phyloP scores from a whole-genome alignment of 64 coral and sea anemone species.

The Montipora efflorescens region DNA sequence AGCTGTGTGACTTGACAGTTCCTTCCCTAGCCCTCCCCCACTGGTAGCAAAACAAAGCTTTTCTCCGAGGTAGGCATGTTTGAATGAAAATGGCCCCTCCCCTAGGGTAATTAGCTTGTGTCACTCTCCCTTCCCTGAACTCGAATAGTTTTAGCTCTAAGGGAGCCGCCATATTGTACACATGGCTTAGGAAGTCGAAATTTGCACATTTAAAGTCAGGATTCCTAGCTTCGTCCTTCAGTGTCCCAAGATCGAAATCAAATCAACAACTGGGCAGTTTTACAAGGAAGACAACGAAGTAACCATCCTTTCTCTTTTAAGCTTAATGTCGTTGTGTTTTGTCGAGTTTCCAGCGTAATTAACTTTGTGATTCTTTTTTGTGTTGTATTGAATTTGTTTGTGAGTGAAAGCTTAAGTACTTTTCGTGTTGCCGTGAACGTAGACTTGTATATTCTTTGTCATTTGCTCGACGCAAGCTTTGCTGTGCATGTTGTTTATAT shows the following conservation, averaged over 20 bases:
- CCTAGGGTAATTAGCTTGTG: not conserved
- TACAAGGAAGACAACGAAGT: conserved; percentile 26
- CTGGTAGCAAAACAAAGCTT: too few relatives aligned
- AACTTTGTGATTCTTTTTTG: not conserved
- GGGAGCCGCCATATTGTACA: conserved; percentile 18
- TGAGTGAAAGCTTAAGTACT: not conserved
- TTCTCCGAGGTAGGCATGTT: too few relatives aligned
- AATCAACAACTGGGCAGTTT: not conserved
- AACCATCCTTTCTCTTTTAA: not conserved
- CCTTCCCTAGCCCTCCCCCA: too few relatives aligned
- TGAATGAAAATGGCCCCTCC: not conserved
- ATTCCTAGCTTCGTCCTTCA: not conserved
- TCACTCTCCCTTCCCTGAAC: not conserved
- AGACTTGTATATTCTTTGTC: not conserved
- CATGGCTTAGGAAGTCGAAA: not conserved
- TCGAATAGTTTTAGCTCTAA: not conserved
- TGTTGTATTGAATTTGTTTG: not conserved
- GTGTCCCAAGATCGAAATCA: not conserved
- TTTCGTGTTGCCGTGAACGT: not conserved
- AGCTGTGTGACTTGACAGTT: too few relatives aligned
- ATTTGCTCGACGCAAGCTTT: not conserved
- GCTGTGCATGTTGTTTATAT: not conserved
- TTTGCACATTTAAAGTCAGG: not conserved
- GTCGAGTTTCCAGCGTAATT: not conserved
- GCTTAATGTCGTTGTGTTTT: not conserved